phyloP scores from a whole-genome alignment of 2,888 invertebrate species.

The Phortica magna region DNA sequence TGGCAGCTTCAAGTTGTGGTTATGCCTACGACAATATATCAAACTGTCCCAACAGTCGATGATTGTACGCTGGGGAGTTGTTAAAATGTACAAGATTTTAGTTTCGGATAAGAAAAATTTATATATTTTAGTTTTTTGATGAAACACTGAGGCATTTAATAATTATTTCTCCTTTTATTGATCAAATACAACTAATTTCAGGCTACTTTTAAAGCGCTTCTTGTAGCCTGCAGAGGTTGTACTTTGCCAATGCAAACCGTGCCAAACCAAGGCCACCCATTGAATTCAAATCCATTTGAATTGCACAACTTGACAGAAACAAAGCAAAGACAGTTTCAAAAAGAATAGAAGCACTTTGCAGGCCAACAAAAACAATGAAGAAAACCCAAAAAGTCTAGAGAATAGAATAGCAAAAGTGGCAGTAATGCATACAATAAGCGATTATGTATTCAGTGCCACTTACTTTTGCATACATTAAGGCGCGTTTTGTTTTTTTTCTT shows the following conservation, averaged over 20 bases:
- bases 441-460: conserved; percentile 28
- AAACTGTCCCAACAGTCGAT: conserved; percentile 48
- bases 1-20: conserved; percentile 1
- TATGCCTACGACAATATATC: conserved; percentile 41
- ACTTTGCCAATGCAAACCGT: not conserved
- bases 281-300: conserved; percentile 59
- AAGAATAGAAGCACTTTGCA: conserved; percentile 12
- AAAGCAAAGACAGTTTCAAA: not conserved
- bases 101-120: too few species aligned
- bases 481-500: not conserved
- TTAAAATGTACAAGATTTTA: conserved; percentile 36
- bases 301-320: conserved; percentile 51
- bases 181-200: too few species aligned
- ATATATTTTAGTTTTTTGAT: too few species aligned
- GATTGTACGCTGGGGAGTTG: conserved; percentile 54
- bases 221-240: not conserved
- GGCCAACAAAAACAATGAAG: not conserved
- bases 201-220: not conserved
- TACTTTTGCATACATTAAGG: conserved; percentile 20
- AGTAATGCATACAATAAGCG: conserved; percentile 14
- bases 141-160: too few species aligned
- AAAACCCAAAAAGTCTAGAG: not conserved
- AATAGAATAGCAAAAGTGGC: not conserved
- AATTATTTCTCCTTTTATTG: too few species aligned
- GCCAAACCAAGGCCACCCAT: conserved; percentile 1